These are phyloP conservation scores for Psittacus erithacus DNA, from an alignment of 2,113 vertebrate genomes.

Conservation along the genomic window DNA sequence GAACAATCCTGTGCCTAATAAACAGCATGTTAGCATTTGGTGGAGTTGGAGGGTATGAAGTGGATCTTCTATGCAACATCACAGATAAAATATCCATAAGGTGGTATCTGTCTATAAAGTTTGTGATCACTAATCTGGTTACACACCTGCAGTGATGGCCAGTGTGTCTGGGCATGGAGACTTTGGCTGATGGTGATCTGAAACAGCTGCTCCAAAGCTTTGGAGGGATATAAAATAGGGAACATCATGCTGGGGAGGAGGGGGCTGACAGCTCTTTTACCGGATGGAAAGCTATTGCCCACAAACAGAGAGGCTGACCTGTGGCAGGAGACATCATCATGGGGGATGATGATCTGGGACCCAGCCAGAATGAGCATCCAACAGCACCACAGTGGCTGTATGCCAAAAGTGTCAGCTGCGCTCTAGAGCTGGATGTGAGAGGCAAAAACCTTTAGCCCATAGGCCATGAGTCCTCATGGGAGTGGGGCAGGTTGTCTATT, in stretches of 20 bases:
- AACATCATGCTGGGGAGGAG: background rate
- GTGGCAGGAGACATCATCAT: background rate
- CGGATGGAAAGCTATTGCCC: background rate
- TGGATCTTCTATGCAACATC: background rate
- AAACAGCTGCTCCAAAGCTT: background rate
- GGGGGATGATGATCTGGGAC: background rate
- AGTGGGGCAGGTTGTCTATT: background rate
- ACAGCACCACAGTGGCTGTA: background rate
- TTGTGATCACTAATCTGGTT: background rate
- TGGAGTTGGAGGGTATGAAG: background rate
- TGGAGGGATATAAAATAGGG: background rate
- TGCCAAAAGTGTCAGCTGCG: background rate
- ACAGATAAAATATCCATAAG: background rate
- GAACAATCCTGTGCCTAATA: background rate
- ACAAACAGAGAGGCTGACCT: background rate
- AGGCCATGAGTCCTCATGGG: background rate
- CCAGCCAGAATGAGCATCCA: background rate
- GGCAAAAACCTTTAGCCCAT: background rate
- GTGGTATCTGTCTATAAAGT: background rate
- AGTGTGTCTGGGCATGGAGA: accelerated
- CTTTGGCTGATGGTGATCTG: background rate
- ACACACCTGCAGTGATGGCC: background rate
- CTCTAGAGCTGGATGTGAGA: background rate
- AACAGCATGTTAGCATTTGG: background rate
- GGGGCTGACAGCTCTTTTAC: background rate